Percentiles rank a stretch among this genome's conserved stretches.
phyloP scores from a whole-genome alignment of 2,113 vertebrate species.

The Benitochromis conjunctus region DNA sequence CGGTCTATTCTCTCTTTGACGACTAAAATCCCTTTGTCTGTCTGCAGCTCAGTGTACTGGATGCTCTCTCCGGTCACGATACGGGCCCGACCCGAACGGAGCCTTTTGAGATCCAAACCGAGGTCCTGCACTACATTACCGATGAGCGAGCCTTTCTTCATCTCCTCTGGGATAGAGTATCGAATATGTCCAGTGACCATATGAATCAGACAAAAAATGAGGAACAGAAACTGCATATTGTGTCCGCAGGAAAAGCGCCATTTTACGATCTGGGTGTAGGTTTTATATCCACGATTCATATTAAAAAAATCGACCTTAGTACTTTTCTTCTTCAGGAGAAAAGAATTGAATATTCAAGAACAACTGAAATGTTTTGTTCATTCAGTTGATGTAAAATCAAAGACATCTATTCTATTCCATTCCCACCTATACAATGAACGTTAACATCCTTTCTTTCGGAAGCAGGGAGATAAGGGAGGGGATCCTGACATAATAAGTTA shows the following conservation, averaged over 20 bases:
- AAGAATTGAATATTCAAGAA: fast-evolving
- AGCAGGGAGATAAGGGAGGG: background rate
- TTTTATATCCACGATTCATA: background rate
- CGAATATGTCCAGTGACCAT: slow-evolving; percentile 13
- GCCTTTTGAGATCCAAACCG: slow-evolving; percentile 22
- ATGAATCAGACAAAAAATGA: background rate
- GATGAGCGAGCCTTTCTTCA: slow-evolving; percentile 42
- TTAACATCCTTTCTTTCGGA: background rate
- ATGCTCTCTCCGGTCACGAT: slow-evolving; percentile 23
- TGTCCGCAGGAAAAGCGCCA: slow-evolving; percentile 1
- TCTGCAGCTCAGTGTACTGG: slow-evolving; percentile 55
- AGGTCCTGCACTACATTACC: slow-evolving; percentile 46
- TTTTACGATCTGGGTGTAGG: background rate
- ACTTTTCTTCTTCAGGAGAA: background rate
- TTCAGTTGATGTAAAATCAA: background rate
- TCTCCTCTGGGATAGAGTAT: slow-evolving; percentile 56
- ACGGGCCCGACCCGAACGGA: slow-evolving; percentile 14
- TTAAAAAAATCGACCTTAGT: background rate
- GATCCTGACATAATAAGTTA: background rate
- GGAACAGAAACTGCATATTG: background rate
- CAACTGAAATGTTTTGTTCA: fast-evolving
- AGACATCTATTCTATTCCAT: background rate
- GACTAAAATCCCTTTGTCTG: slow-evolving; percentile 59
- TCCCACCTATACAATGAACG: background rate
- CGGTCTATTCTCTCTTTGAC: slow-evolving; percentile 61